These are phyloP conservation scores for Origma solitaria DNA, from an alignment of 2,113 vertebrate genomes.

Conservation along the genomic window DNA sequence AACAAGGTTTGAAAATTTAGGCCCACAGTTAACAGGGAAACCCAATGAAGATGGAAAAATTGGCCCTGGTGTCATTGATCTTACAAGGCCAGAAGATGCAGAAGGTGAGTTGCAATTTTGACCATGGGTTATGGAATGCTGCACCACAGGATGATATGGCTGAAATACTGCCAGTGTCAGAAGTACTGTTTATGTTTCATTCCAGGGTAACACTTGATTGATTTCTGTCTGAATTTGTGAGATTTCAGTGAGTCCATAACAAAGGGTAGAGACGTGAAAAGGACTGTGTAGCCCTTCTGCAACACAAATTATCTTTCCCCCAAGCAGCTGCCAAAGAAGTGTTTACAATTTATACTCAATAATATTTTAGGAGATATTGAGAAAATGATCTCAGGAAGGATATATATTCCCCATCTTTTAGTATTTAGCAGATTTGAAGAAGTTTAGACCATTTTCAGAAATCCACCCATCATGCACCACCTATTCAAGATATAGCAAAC, in stretches of 20 bases:
- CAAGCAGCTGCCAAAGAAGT: neutral
- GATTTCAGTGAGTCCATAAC: neutral
- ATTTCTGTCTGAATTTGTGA: neutral
- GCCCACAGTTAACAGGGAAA: conserved; percentile 88
- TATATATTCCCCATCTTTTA: neutral
- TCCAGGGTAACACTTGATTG: neutral
- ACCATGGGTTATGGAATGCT: neutral
- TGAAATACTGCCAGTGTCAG: neutral
- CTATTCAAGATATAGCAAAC: neutral
- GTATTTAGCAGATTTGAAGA: neutral
- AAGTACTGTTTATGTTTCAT: neutral
- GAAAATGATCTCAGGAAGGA: neutral
- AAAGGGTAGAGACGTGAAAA: neutral
- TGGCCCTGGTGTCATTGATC: conserved; percentile 95
- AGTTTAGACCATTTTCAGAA: neutral
- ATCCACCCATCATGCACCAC: neutral
- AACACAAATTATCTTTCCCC: neutral
- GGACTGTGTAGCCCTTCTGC: neutral
- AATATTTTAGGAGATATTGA: neutral
- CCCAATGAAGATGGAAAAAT: conserved; percentile 91
- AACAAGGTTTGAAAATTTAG: conserved; percentile 90
- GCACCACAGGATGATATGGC: neutral
- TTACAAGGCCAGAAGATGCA: conserved; percentile 95
- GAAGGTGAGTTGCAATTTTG: conserved; percentile 83
- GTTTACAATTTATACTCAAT: neutral